Evolutionary conservation across 2,797 vertebrate genomes (phyloP).

Genomic region (Aplochiton taeniatus): DNA sequence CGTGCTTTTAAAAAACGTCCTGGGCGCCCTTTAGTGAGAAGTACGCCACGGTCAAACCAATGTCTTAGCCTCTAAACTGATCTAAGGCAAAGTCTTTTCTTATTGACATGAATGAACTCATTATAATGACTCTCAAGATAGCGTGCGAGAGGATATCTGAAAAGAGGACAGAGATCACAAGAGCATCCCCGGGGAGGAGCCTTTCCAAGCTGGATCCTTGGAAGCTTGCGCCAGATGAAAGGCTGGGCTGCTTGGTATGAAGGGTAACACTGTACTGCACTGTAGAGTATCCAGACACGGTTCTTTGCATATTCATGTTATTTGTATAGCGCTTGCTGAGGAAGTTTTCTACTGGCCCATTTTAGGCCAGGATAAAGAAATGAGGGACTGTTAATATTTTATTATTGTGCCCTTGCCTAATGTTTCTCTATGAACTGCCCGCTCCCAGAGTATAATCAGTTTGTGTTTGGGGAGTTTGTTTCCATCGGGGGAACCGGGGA

Average conservation of each 20-base stretch:
- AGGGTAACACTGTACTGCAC: constrained; percentile 28
- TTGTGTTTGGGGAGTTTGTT: constrained; percentile 39
- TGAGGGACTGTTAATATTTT: constrained; percentile 53
- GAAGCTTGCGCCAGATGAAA: constrained; percentile 26
- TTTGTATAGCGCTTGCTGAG: constrained; percentile 43
- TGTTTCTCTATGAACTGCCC: constrained; percentile 49
- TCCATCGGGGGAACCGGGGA: constrained; percentile 36
- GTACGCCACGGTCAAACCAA: too few relatives aligned
- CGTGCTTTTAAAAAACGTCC: too few relatives aligned
- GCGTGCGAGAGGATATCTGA: constrained; percentile 31
- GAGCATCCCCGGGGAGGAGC: constrained; percentile 27
- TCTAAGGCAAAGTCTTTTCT: constrained; percentile 37
- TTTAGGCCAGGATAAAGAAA: constrained; percentile 54
- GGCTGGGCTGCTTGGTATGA: constrained; percentile 22
- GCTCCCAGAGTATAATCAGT: constrained; percentile 55
- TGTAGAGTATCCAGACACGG: constrained; percentile 31
- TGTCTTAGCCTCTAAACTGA: not conserved
- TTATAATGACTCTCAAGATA: constrained; percentile 50
- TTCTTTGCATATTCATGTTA: constrained; percentile 36
- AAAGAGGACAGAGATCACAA: constrained; percentile 27
- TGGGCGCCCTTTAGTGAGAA: too few relatives aligned
- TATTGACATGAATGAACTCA: constrained; percentile 40
- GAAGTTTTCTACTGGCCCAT: constrained; percentile 56
- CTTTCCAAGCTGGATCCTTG: constrained; percentile 17
- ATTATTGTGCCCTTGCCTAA: constrained; percentile 61